These are phyloP conservation scores for Phortica variegata DNA, from an alignment of 1,140 invertebrate species.

Conservation along the genomic window DNA sequence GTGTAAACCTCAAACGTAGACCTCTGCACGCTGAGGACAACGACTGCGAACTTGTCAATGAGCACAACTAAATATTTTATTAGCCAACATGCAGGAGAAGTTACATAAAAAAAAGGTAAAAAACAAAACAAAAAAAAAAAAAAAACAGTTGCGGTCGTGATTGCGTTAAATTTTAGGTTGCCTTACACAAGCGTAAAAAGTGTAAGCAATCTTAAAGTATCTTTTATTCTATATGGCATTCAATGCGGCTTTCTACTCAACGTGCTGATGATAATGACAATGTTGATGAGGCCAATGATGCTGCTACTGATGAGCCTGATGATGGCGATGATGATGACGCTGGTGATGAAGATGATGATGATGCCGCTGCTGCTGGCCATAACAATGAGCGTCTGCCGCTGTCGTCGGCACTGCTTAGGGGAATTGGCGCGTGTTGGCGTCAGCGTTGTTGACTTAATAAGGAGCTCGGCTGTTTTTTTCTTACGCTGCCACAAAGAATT, in stretches of 20 bases:
- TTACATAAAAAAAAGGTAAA: neutral
- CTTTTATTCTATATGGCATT: too few species aligned
- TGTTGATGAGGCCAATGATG: conserved; percentile 31
- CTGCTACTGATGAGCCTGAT: conserved; percentile 42
- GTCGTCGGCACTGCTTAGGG: conserved; percentile 23
- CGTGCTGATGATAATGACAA: too few species aligned
- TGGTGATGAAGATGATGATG: conserved; percentile 15
- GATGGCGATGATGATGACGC: conserved; percentile 23
- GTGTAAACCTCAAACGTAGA: too few species aligned
- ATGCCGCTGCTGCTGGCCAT: conserved; percentile 12
- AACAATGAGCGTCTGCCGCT: conserved; percentile 25
- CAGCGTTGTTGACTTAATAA: conserved; percentile 38
- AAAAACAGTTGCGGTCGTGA: conserved; percentile 33
- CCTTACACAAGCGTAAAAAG: too few species aligned
- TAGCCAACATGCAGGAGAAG: conserved; percentile 34
- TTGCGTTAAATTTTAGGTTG: conserved; percentile 52
- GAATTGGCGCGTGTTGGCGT: conserved; percentile 36
- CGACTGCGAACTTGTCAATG: conserved; percentile 53
- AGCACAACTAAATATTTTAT: conserved; percentile 56
- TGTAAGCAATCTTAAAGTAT: too few species aligned
- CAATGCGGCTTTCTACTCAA: too few species aligned
- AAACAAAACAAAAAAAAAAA: too few species aligned
- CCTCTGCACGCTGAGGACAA: too few species aligned
- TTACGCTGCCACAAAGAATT: too few species aligned
- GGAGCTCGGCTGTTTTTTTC: neutral